These are phyloP conservation scores for Lathronympha strigana DNA, from an alignment of 2,888 invertebrate genomes.

Conservation along the genomic window DNA sequence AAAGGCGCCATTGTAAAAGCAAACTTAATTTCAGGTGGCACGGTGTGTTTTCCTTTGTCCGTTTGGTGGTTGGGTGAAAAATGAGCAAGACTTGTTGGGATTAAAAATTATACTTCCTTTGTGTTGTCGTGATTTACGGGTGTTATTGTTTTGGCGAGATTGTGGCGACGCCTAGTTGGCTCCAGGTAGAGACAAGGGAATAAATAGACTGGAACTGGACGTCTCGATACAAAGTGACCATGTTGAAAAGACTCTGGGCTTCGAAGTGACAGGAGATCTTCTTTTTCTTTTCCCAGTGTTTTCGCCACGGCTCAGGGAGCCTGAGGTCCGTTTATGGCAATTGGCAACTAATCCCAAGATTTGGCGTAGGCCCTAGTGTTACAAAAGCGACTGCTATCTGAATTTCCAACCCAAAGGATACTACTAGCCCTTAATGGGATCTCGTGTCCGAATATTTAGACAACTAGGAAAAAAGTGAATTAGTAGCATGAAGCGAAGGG, in stretches of 20 bases:
- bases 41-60: slow-evolving; percentile 4
- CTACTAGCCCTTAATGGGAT: too few relatives aligned
- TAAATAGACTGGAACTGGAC: neutral
- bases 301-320: too few relatives aligned
- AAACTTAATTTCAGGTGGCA: slow-evolving; percentile 13
- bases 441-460: too few relatives aligned
- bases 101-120: slow-evolving; percentile 78
- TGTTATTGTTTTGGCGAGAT: slow-evolving; percentile 37
- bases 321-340: too few relatives aligned
- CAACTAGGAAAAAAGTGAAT: too few relatives aligned
- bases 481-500: too few relatives aligned
- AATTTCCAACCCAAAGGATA: too few relatives aligned
- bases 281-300: too few relatives aligned
- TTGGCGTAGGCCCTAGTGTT: too few relatives aligned
- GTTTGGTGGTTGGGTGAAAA: slow-evolving; percentile 60
- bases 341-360: too few relatives aligned
- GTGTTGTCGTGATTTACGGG: slow-evolving; percentile 47
- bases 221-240: neutral
- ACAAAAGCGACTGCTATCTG: too few relatives aligned
- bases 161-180: slow-evolving; percentile 31
- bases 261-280: too few relatives aligned
- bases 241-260: neutral
- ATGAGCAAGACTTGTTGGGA: slow-evolving; percentile 77
- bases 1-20: neutral
- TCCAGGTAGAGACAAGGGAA: neutral